These are phyloP conservation scores for Phainopepla nitens DNA, from an alignment of 2,113 vertebrate species.

Conservation along the genomic window DNA sequence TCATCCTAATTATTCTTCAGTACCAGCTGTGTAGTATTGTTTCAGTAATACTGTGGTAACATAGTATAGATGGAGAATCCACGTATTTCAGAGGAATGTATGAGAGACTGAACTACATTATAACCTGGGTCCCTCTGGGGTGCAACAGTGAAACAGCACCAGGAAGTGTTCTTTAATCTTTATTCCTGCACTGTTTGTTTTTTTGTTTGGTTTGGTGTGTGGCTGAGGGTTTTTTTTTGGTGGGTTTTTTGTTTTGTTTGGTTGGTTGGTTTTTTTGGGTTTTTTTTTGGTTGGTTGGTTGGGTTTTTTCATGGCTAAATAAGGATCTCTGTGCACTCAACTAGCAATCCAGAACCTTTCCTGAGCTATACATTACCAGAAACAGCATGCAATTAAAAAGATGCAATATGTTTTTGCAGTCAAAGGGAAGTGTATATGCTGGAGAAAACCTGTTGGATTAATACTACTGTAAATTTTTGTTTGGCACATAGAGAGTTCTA, in stretches of 20 bases:
- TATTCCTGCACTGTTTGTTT: neutral
- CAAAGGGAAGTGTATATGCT: neutral
- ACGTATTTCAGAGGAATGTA: neutral
- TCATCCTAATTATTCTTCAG: neutral
- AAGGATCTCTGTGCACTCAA: neutral
- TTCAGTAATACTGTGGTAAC: neutral
- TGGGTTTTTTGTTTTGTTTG: neutral
- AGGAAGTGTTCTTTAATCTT: neutral
- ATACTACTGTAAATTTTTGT: neutral
- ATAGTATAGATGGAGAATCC: neutral
- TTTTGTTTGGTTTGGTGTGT: neutral
- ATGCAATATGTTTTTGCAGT: neutral
- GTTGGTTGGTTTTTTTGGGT: neutral
- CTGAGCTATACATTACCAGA: neutral
- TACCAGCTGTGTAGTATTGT: neutral
- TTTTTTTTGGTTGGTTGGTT: too few relatives aligned
- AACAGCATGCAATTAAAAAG: neutral
- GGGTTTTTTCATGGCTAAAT: neutral
- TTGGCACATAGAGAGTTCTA: neutral
- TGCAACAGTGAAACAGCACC: neutral
- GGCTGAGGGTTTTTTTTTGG: neutral
- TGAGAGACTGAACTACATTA: neutral
- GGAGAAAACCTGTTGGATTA: neutral
- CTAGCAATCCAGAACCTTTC: neutral
- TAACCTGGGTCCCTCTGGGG: neutral